Evolutionary conservation across 2,113 vertebrate species (phyloP).

Genomic region (Campylomormyrus tamandua): DNA sequence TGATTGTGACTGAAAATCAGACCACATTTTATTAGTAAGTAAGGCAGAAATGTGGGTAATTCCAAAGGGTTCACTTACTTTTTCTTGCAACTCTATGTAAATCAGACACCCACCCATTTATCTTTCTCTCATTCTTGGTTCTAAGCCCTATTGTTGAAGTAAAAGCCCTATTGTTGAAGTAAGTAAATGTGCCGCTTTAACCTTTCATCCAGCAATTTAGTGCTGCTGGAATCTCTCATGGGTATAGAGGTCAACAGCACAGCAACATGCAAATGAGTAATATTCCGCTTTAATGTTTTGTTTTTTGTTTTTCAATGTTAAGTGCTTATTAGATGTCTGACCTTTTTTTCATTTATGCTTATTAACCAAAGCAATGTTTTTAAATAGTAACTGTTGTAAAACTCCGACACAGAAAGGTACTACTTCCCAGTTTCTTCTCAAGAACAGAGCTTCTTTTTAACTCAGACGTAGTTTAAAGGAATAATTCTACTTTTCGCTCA

Average conservation of each 20-base stretch:
- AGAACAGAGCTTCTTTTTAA: neutral
- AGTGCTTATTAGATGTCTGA: neutral
- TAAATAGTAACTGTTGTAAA: neutral
- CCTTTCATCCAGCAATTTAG: neutral
- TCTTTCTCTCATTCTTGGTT: neutral
- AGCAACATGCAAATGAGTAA: neutral
- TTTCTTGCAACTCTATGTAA: neutral
- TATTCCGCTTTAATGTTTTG: neutral
- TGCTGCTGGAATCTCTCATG: neutral
- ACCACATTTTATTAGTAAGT: neutral
- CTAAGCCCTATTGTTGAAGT: neutral
- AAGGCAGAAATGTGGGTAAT: neutral
- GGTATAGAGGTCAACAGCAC: neutral
- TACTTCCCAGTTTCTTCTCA: neutral
- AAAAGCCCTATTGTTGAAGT: neutral
- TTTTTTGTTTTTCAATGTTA: neutral
- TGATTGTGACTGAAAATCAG: neutral
- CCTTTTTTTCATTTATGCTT: neutral
- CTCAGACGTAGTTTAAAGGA: neutral
- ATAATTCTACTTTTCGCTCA: neutral
- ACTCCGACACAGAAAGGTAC: neutral
- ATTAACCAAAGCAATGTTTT: neutral
- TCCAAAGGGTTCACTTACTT: neutral
- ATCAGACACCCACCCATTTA: neutral
- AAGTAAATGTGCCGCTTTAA: neutral